These are phyloP conservation scores for Ceryle rudis DNA, from an alignment of 2,797 vertebrate genomes.

Conservation along the genomic window DNA sequence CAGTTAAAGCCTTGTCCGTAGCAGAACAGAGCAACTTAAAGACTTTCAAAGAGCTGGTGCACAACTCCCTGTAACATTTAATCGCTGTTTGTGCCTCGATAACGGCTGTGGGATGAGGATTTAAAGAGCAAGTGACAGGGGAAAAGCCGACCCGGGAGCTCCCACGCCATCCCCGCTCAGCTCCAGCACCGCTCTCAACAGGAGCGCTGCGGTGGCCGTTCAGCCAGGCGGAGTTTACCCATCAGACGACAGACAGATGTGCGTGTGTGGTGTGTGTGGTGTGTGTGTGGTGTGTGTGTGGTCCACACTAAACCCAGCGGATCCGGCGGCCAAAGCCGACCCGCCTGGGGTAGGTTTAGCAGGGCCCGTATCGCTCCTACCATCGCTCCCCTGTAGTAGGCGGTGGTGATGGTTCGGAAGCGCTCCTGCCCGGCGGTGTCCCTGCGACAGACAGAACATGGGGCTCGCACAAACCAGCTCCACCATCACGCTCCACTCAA, in stretches of 20 bases:
- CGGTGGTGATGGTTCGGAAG: constrained; percentile 97
- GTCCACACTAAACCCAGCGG: rapidly evolving
- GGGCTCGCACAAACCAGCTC: neutral
- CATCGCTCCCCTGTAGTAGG: constrained; percentile 98
- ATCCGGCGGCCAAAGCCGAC: rapidly evolving
- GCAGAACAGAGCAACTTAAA: neutral
- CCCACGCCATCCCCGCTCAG: rapidly evolving
- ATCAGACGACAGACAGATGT: rapidly evolving
- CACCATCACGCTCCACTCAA: no score
- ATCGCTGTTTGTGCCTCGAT: rapidly evolving
- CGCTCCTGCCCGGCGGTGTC: constrained; percentile 98
- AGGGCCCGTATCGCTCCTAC: constrained; percentile 49
- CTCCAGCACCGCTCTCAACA: neutral
- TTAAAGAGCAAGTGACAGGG: rapidly evolving
- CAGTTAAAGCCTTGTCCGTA: rapidly evolving
- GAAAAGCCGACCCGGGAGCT: neutral
- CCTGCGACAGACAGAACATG: constrained; percentile 75
- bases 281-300: rapidly evolving
- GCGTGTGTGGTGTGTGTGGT: rapidly evolving
- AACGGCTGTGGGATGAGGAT: rapidly evolving
- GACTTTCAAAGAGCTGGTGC: neutral
- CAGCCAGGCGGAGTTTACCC: rapidly evolving
- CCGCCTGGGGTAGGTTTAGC: rapidly evolving
- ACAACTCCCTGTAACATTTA: rapidly evolving
- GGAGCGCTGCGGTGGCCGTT: rapidly evolving